Conservation (phyloP, 2,888 invertebrate genomes). For the Rotaria socialis region DNA sequence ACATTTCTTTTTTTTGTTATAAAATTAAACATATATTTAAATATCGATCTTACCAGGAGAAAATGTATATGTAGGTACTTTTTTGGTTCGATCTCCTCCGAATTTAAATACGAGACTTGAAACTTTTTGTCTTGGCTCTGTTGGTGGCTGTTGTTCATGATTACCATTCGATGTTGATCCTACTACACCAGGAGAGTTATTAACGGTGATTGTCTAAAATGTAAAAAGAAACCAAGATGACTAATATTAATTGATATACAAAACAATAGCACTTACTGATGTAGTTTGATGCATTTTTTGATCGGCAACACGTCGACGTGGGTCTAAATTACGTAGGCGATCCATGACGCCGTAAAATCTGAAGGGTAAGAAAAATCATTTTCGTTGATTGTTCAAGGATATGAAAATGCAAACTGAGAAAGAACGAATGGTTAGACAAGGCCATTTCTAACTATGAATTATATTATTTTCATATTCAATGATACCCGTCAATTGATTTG, state of each 20-base stretch:
- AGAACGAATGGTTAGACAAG: conserved; percentile 16
- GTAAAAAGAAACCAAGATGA: not conserved
- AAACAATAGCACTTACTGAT: not conserved
- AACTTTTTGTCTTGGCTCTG: conserved; percentile 6
- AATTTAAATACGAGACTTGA: conserved; percentile 27
- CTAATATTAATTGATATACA: not conserved
- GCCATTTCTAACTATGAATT: not conserved
- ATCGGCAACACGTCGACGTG: not conserved
- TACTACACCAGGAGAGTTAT: not conserved
- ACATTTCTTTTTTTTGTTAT: not conserved
- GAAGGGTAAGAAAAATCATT: conserved; percentile 4
- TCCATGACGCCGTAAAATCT: conserved; percentile 2
- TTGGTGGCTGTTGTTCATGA: not conserved
- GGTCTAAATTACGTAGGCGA: conserved; percentile 12
- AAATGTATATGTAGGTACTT: conserved; percentile 21
- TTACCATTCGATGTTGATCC: not conserved
- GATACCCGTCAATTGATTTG: not conserved
- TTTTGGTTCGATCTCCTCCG: not conserved
- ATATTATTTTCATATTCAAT: not conserved
- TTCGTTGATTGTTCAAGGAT: conserved; percentile 14
- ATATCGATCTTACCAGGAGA: not conserved
- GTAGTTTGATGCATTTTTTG: conserved; percentile 16
- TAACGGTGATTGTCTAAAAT: not conserved
- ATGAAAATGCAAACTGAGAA: not conserved
- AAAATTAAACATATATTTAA: not conserved